phyloP scores from a whole-genome alignment of 2,888 invertebrate genomes.

The Steinernema hermaphroditum region DNA sequence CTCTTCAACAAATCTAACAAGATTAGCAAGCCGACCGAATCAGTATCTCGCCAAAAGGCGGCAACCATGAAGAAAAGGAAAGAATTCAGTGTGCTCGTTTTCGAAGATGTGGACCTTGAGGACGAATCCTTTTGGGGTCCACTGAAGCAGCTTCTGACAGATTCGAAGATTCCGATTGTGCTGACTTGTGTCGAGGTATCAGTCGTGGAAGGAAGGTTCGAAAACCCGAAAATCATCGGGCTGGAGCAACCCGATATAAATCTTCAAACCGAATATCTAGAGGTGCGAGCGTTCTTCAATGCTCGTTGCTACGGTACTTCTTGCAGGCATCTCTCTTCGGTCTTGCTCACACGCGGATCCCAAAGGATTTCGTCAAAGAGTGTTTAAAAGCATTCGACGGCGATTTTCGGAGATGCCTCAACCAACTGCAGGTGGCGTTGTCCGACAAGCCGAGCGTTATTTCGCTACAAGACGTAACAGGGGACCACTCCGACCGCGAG shows the following conservation, averaged over 20 bases:
- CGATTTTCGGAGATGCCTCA: neutral
- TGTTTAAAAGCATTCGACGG: conserved; percentile 5
- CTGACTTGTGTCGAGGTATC: neutral
- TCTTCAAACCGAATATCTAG: neutral
- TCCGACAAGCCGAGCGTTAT: neutral
- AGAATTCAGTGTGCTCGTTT: conserved; percentile 6
- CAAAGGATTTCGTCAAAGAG: neutral
- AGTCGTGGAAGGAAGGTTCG: neutral
- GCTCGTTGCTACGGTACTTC: neutral
- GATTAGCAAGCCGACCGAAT: no score
- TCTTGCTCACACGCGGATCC: neutral
- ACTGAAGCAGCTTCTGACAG: neutral
- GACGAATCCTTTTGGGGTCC: neutral
- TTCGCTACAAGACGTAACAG: neutral
- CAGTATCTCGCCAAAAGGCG: neutral
- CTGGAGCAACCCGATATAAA: neutral
- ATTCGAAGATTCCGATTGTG: conserved; percentile 8
- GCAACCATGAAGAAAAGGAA: neutral
- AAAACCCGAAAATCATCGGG: neutral
- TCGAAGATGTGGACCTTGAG: conserved; percentile 10
- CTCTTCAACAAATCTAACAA: no score
- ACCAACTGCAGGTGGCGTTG: conserved; percentile 12
- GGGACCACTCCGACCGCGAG: neutral
- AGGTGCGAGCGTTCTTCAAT: neutral
- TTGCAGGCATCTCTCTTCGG: neutral